Evolutionary conservation across 2,888 invertebrate species (phyloP), one percentile per base, ranked within the genome.

Genomic region (Liopterus haemorrhoidalis): DNA sequence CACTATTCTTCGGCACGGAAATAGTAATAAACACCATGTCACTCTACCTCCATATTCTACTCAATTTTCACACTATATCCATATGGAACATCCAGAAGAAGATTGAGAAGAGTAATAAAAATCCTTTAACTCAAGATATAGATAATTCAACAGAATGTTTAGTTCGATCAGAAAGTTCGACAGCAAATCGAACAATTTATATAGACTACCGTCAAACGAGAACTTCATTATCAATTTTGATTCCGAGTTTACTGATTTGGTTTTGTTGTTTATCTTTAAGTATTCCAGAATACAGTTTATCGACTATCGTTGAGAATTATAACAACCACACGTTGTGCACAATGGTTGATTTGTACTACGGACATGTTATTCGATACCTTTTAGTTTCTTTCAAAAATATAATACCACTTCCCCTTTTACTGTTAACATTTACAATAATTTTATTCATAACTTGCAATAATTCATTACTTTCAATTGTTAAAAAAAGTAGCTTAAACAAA

Each of bases 191-290:
- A 40, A 72, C 70, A 11, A 69, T 77, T 63, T 72, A 71, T 39
- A 68, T 76, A 5, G 75, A 77, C 57, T 78, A 78, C 54, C 62
- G 72, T 33, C 62, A 70, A 47, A 59, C 67, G 20, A 67, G 69
- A 48, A 67, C 62, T 21, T 61, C 63, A 42, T 63, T 78, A 24
- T 70, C 75, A 9, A 71, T 76, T 18, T 60, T 71, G 24, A 68
- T 73, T 35, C 79, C 79, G 1, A 67, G 71, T 16, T 57, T 74
- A 42, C 72, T 78, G 51, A 70, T 78, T 35, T 79, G 79, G 79
- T 67, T 76, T 49, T 59, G 77, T 35, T 70, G 76, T 22, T 59
- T 71, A 30, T 79, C 79, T 1, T 60, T 78, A 22, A 76, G 79
- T 59, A 69, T 79, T 35, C 79, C 79, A 6, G 74, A 75, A 54